Conservation (phyloP, 2,888 invertebrate genomes). For the Aricia artaxerxes region DNA sequence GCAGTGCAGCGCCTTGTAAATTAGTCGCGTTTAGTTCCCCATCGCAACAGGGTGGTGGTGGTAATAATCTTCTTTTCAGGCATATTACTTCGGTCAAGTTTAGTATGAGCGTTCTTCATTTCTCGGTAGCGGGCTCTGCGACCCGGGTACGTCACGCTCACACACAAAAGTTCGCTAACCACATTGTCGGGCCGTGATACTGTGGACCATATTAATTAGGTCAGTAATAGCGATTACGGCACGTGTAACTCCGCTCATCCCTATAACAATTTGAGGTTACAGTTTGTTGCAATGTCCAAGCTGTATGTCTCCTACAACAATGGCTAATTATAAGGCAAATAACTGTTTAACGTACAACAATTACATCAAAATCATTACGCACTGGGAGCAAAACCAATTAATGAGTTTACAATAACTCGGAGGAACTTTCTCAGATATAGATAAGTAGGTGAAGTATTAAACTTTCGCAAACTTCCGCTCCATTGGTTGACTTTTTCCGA, state of each 20-base stretch:
- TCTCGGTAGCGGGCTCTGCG: conserved; percentile 1
- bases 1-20: conserved; percentile 19
- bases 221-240: conserved; percentile 15
- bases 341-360: not conserved
- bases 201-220: conserved; percentile 20
- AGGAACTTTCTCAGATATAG: not conserved
- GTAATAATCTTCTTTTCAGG: conserved; percentile 8
- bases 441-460: not conserved
- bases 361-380: not conserved
- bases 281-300: not conserved
- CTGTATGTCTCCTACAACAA: not conserved
- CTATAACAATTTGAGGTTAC: not conserved
- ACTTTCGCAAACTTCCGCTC: conserved; percentile 7
- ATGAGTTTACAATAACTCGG: conserved; percentile 12
- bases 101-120: conserved; percentile 21
- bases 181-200: not conserved
- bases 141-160: conserved; percentile 16
- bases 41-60: conserved; percentile 3
- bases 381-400: not conserved
- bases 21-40: not conserved
- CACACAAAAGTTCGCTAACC: conserved; percentile 19
- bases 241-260: not conserved
- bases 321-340: too few species aligned
- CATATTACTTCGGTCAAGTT: conserved; percentile 19
- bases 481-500: not conserved